These are phyloP conservation scores for Seira ritae DNA, from an alignment of 2,888 invertebrate genomes.

Conservation along the genomic window DNA sequence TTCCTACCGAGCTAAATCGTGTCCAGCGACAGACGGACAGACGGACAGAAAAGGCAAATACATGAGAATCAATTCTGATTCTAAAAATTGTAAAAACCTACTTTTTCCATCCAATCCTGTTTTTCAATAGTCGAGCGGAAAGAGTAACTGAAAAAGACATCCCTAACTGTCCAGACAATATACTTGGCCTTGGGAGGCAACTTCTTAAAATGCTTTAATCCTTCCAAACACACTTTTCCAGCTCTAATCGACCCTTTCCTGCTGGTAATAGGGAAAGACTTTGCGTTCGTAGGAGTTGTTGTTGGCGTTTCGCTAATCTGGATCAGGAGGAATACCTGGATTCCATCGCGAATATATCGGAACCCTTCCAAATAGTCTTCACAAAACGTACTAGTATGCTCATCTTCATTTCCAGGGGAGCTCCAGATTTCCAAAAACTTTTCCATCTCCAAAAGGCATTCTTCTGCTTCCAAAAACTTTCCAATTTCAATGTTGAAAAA, in stretches of 20 bases:
- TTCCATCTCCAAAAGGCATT: slow-evolving; percentile 22
- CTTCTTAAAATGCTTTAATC: slow-evolving; percentile 37
- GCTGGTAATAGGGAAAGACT: not conserved
- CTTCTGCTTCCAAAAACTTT: not conserved
- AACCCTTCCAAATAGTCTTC: slow-evolving; percentile 54
- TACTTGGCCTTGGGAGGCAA: slow-evolving; percentile 52
- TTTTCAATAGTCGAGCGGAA: slow-evolving; percentile 35
- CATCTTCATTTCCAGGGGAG: too few relatives aligned
- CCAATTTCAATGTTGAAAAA: slow-evolving; percentile 45
- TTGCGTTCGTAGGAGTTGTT: not conserved
- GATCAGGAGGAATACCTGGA: slow-evolving; percentile 17
- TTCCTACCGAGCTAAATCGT: too few relatives aligned
- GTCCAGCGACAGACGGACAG: too few relatives aligned
- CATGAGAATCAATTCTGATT: too few relatives aligned
- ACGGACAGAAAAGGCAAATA: too few relatives aligned
- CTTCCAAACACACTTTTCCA: slow-evolving; percentile 9
- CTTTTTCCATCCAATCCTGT: slow-evolving; percentile 49
- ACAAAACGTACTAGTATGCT: too few relatives aligned
- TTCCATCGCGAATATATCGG: slow-evolving; percentile 44
- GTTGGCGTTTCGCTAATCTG: slow-evolving; percentile 23
- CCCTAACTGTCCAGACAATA: slow-evolving; percentile 43
- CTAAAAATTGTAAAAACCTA: too few relatives aligned
- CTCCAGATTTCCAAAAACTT: not conserved
- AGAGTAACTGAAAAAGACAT: slow-evolving; percentile 48
- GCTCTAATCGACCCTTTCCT: not conserved